Conservation (phyloP, 2,113 vertebrate genomes). For the Salvelinus alpinus region DNA sequence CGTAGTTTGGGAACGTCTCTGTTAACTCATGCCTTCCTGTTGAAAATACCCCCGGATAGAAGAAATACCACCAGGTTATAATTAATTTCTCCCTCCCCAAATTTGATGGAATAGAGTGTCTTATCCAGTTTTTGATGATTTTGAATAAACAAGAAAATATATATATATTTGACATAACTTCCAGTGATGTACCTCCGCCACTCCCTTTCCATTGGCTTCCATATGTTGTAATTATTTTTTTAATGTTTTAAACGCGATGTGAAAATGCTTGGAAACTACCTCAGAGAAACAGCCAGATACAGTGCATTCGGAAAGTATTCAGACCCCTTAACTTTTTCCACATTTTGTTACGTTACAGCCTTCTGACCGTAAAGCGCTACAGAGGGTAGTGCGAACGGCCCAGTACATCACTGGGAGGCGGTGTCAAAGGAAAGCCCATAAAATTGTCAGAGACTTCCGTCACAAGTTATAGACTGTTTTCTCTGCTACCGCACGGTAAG, state of each 20-base stretch:
- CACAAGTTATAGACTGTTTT: no score
- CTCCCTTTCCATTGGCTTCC: slow-evolving; percentile 17
- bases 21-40: slow-evolving; percentile 42
- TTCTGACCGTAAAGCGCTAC: no score
- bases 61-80: slow-evolving; percentile 50
- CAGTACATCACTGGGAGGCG: no score
- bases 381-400: no score
- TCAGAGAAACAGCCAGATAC: no score
- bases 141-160: slow-evolving; percentile 29
- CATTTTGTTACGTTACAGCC: no score
- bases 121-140: slow-evolving; percentile 32
- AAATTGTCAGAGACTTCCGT: no score
- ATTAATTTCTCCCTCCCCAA: slow-evolving; percentile 52
- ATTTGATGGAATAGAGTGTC: slow-evolving; percentile 38
- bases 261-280: neutral
- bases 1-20: slow-evolving; percentile 24
- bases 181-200: slow-evolving; percentile 1
- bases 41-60: slow-evolving; percentile 19
- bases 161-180: neutral
- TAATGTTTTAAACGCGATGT: neutral
- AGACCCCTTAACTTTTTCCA: no score
- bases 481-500: no score
- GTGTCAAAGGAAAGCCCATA: no score
- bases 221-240: neutral
- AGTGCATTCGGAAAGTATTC: no score